A percentile compares a stretch with the other conserved stretches of the same genome.
These are phyloP conservation scores for Valencia hispanica DNA, from an alignment of 2,797 vertebrate species.

Conservation along the genomic window DNA sequence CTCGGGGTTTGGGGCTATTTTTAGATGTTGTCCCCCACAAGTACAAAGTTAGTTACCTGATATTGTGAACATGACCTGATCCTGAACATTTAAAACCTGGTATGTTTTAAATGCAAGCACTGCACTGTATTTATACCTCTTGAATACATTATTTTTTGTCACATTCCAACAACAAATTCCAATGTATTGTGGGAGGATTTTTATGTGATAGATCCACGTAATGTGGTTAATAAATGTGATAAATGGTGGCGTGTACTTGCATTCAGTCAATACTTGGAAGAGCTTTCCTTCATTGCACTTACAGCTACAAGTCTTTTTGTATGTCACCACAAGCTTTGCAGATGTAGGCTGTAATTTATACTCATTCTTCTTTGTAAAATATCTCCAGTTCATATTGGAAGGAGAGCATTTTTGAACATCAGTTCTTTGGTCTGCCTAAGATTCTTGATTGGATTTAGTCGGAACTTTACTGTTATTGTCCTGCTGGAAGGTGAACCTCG, in stretches of 20 bases:
- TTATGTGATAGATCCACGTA: background rate
- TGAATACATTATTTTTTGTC: background rate
- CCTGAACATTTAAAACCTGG: slow-evolving; percentile 65
- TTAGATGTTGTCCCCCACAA: slow-evolving; percentile 75
- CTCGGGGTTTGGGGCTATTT: slow-evolving; percentile 81
- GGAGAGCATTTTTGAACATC: background rate
- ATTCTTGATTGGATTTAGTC: background rate
- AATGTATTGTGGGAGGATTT: background rate
- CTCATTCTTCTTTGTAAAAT: background rate
- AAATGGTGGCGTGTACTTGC: background rate
- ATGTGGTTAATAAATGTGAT: background rate
- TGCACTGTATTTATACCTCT: background rate
- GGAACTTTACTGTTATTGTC: background rate
- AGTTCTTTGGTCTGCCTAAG: background rate
- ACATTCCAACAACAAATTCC: background rate
- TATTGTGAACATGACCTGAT: slow-evolving; percentile 77
- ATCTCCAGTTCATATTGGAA: background rate
- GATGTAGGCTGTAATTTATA: background rate
- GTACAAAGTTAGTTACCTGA: slow-evolving; percentile 84
- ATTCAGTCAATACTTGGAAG: background rate
- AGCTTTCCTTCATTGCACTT: background rate
- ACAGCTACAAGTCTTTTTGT: background rate
- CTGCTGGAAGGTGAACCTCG: background rate
- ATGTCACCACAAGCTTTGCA: background rate
- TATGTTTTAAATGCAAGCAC: slow-evolving; percentile 54